Percentiles rank a stretch among this genome's conserved stretches.
These are phyloP conservation scores for Phrynosoma blainvillii DNA, from an alignment of 2,113 vertebrate genomes.

Conservation along the genomic window DNA sequence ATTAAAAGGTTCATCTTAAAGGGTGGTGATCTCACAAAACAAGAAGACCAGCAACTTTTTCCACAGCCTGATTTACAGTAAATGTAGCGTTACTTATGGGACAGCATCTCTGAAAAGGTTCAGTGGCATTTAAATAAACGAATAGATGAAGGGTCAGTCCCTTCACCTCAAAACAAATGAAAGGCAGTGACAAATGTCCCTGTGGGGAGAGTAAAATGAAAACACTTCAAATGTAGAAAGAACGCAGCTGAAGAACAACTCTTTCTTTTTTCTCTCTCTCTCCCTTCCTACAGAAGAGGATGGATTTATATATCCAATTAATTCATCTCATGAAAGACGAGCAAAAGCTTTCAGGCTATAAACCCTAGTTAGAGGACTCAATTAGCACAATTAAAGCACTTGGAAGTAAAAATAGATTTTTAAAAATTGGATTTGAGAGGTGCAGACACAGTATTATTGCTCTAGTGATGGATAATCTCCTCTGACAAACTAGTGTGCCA, in stretches of 20 bases:
- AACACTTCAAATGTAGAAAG: constrained; percentile 41
- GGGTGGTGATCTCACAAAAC: constrained; percentile 22
- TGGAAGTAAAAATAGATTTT: constrained; percentile 66
- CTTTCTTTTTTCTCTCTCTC: constrained; percentile 2
- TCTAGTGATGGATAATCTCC: not conserved
- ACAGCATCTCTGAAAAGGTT: constrained; percentile 33
- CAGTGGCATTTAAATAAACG: constrained; percentile 57
- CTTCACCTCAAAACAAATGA: constrained; percentile 43
- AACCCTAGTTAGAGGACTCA: constrained; percentile 16
- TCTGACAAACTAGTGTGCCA: too few relatives aligned
- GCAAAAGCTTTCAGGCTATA: constrained; percentile 56
- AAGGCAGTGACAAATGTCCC: constrained; percentile 48
- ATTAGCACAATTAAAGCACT: constrained; percentile 70
- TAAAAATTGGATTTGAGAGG: constrained; percentile 68
- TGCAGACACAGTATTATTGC: not conserved
- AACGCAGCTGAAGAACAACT: constrained; percentile 37
- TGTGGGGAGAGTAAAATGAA: constrained; percentile 27
- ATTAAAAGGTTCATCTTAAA: constrained; percentile 37
- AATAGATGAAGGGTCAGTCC: constrained; percentile 41
- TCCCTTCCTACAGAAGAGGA: constrained; percentile 33
- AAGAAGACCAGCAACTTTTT: not conserved
- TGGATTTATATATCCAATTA: constrained; percentile 61
- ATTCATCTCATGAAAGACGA: constrained; percentile 64
- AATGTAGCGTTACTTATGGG: constrained; percentile 36
- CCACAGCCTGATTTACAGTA: constrained; percentile 43